phyloP scores from a whole-genome alignment of 2,888 invertebrate species.

The Nowickia ferox region DNA sequence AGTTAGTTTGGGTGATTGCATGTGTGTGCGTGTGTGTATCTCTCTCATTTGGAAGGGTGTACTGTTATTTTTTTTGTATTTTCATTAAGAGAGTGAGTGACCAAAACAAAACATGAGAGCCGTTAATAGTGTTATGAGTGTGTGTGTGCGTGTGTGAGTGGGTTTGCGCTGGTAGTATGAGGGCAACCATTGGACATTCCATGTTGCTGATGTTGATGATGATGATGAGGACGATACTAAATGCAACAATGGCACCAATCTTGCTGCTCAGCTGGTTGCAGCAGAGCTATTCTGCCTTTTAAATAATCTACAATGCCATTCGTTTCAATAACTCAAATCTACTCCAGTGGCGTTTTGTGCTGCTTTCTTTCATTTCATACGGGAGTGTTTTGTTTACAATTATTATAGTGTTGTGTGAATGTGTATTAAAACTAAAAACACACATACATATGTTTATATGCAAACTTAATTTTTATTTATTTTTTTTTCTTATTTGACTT shows the following conservation, averaged over 20 bases:
- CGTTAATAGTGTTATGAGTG: background rate
- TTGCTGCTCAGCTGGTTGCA: slow-evolving; percentile 64
- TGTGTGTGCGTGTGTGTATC: background rate
- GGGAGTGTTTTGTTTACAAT: slow-evolving; percentile 60
- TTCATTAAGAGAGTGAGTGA: slow-evolving; percentile 60
- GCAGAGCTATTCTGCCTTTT: slow-evolving; percentile 67
- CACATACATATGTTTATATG: too few relatives aligned
- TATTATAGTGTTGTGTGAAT: slow-evolving; percentile 10
- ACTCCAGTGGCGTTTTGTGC: slow-evolving; percentile 38
- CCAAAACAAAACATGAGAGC: slow-evolving; percentile 18
- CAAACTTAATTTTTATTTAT: too few relatives aligned
- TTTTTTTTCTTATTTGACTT: slow-evolving; percentile 23
- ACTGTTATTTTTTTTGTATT: slow-evolving; percentile 24
- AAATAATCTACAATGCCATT: slow-evolving; percentile 70
- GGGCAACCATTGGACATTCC: slow-evolving; percentile 70
- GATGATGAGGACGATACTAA: slow-evolving; percentile 52
- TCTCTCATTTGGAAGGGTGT: slow-evolving; percentile 1
- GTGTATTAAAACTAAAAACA: background rate
- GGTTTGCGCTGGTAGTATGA: slow-evolving; percentile 49
- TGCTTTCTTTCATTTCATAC: slow-evolving; percentile 45
- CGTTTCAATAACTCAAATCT: slow-evolving; percentile 71
- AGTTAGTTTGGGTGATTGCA: background rate
- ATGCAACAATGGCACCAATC: slow-evolving; percentile 81
- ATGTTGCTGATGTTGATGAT: slow-evolving; percentile 44
- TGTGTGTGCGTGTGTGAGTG: slow-evolving; percentile 5